Evolutionary conservation across 2,113 vertebrate genomes (phyloP).

Genomic region (Mormyrus iriodes): DNA sequence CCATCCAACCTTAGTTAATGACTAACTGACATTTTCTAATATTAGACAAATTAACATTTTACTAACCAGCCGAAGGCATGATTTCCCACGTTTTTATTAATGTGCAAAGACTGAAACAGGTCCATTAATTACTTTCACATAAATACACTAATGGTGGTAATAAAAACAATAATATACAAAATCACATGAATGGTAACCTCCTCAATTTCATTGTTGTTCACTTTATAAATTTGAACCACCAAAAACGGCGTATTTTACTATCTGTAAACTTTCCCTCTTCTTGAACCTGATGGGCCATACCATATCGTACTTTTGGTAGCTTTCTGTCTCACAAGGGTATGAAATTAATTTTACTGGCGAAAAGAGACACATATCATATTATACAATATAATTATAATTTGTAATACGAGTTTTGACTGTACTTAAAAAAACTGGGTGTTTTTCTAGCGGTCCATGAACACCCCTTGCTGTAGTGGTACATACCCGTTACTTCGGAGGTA

Average conservation of each 20-base stretch:
- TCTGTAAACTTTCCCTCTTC: not conserved
- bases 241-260: not conserved
- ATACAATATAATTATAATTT: not conserved
- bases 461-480: slow-evolving; percentile 52
- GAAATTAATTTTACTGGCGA: not conserved
- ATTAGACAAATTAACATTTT: not conserved
- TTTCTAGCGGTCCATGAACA: slow-evolving; percentile 1
- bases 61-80: not conserved
- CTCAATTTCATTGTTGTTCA: not conserved
- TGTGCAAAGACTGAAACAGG: not conserved
- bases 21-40: not conserved
- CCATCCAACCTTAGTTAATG: not conserved
- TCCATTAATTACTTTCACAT: not conserved
- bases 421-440: not conserved
- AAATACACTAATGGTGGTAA: not conserved
- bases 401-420: not conserved
- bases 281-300: slow-evolving; percentile 2
- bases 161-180: not conserved
- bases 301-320: not conserved
- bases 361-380: not conserved
- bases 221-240: not conserved
- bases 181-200: not conserved
- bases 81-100: not conserved
- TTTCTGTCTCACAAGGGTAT: not conserved
- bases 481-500: slow-evolving; percentile 47